Base-by-base conservation (phyloP, 2,797 vertebrate species). In the Pantherophis vulpinus region DNA sequence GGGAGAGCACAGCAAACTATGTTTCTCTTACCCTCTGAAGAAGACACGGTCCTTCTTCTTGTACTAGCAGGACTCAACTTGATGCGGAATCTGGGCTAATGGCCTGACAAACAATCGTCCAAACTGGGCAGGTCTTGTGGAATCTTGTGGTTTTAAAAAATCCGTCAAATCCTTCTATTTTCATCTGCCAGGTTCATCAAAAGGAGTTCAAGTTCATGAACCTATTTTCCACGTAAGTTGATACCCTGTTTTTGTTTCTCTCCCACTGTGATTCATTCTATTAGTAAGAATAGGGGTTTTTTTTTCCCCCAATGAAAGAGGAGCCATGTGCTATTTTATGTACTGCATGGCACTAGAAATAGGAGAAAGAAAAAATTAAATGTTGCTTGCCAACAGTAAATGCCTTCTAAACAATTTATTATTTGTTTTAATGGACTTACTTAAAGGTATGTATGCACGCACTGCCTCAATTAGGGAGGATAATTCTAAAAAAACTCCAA, bases 101-200 rank as follows among this genome's bases (percentile, higher is more conserved):
- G 59, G 37, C 47, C 89, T 95, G 79, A 95, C 66, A 93, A 95
- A 56, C 13, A 47, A 90, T 95, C 92, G 1, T 90, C 91, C 55
- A 18, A 29, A 60, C 91, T 93, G 63, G 90, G 87, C 8, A 96
- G 93, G 95, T 56, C 88, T 93, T 29, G 6, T 96, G 87, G 94
- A 95, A 95, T 95, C 27, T 90, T 90, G 96, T 79, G 27, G 61
- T 94, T 96, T 94, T 95, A 94, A 56, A 58, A n/a, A 95, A 94
- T 4, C 61, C 94, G 90, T 92, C 89, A 83, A 95, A 93, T 93
- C 93, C 91, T 90, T 0, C 32, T 91, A 94, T 94, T 95, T 95
- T 0, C 94, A 87, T 59, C 14, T 90, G 95, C 47, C 23, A 0
- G 66, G 37, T 95, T 96, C 90, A 96, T 92, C 90, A 95, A 95